Evolutionary conservation across 2,797 vertebrate species (phyloP).

Genomic region (Falco novaeseelandiae): DNA sequence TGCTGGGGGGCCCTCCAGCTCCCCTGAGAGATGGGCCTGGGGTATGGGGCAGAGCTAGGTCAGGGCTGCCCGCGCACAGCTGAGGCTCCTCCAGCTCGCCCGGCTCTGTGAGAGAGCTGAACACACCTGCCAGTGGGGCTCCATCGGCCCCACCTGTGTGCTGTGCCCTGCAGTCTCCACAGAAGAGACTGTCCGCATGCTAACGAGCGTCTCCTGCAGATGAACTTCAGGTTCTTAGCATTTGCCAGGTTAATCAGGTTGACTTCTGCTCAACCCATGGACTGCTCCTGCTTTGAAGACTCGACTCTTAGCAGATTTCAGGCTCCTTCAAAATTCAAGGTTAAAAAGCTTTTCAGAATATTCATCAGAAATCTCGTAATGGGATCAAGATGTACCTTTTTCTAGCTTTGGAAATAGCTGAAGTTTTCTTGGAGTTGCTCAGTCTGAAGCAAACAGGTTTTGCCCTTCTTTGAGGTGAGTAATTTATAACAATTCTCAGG

Average conservation of each 20-base stretch:
- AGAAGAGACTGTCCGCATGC: background rate
- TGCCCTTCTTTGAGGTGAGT: background rate
- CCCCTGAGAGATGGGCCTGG: rapidly evolving
- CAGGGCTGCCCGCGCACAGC: background rate
- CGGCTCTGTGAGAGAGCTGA: background rate
- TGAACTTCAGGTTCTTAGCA: background rate
- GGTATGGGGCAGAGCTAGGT: background rate
- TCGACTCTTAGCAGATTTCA: background rate
- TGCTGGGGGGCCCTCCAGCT: background rate
- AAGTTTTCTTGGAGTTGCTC: background rate
- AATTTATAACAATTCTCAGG: background rate
- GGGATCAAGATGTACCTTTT: background rate
- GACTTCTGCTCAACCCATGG: background rate
- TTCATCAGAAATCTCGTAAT: background rate
- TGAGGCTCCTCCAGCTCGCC: background rate
- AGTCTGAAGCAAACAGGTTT: background rate
- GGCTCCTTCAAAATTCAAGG: background rate
- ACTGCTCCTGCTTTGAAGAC: background rate
- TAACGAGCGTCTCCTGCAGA: background rate
- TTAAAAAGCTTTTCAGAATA: background rate
- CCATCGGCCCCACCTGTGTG: background rate
- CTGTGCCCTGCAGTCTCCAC: background rate
- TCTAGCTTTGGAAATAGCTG: background rate
- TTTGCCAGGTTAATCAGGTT: background rate
- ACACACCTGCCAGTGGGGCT: background rate